These are phyloP conservation scores for Drosophila kurseongensis DNA, from an alignment of 1,140 invertebrate species.

Conservation along the genomic window DNA sequence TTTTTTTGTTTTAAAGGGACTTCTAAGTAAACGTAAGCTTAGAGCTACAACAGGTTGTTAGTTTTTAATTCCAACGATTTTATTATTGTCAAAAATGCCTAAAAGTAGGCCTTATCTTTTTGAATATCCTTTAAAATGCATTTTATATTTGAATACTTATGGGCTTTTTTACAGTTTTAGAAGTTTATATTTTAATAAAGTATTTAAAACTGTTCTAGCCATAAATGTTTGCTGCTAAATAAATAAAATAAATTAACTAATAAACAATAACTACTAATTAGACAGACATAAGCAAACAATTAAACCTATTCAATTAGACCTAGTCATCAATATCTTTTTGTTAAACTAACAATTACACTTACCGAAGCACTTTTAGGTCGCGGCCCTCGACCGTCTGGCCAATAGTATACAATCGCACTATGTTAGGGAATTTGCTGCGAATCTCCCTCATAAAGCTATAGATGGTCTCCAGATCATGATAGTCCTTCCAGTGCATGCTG, in stretches of 20 bases:
- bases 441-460: constrained; percentile 89
- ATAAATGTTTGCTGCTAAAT: no score
- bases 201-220: no score
- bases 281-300: constrained; percentile 6
- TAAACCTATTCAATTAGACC: no score
- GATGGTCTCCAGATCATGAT: constrained; percentile 89
- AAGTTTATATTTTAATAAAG: no score
- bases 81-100: neutral
- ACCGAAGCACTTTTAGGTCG: constrained; percentile 87
- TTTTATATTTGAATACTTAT: neutral
- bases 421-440: constrained; percentile 87
- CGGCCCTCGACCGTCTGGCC: constrained; percentile 90
- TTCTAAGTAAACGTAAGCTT: no score
- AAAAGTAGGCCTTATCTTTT: neutral
- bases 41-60: no score
- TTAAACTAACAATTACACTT: constrained; percentile 11
- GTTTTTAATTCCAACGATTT: no score
- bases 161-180: neutral
- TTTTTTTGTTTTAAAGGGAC: neutral
- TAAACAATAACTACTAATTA: neutral
- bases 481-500: constrained; percentile 89
- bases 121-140: neutral
- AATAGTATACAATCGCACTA: constrained; percentile 88
- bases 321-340: no score
- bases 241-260: no score